Conservation (phyloP, 2,888 invertebrate species). For the Xylota segnis region DNA sequence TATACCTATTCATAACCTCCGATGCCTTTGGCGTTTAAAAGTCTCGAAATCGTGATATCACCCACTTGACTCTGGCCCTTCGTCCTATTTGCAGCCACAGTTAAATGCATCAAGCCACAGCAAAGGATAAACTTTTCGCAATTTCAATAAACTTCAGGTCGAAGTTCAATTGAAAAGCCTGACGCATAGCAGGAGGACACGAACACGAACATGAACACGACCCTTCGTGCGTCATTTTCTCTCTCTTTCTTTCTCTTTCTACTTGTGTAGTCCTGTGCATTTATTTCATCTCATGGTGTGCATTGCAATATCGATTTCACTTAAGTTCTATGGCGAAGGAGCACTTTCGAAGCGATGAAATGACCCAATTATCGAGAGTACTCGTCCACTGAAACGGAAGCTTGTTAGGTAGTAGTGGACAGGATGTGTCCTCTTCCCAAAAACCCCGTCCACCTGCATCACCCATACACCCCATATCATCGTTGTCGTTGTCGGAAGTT, state of each 20-base stretch:
- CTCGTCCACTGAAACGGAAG: slow-evolving; percentile 41
- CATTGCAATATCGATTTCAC: slow-evolving; percentile 55
- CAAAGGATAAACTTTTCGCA: slow-evolving; percentile 71
- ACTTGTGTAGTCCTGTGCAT: slow-evolving; percentile 21
- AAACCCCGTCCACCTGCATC: too few species aligned
- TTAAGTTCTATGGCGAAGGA: slow-evolving; percentile 32
- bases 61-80: slow-evolving; percentile 4
- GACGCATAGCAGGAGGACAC: slow-evolving; percentile 41
- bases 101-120: slow-evolving; percentile 53
- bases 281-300: slow-evolving; percentile 9
- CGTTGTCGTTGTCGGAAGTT: slow-evolving; percentile 17
- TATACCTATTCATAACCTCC: slow-evolving; percentile 52
- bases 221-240: slow-evolving; percentile 32
- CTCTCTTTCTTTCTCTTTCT: background rate
- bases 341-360: slow-evolving; percentile 52
- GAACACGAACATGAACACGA: background rate
- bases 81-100: slow-evolving; percentile 32
- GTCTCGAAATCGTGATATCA: slow-evolving; percentile 42
- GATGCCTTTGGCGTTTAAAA: slow-evolving; percentile 34
- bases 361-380: slow-evolving; percentile 65
- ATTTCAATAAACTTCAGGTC: slow-evolving; percentile 74
- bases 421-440: slow-evolving; percentile 6
- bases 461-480: too few species aligned
- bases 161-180: slow-evolving; percentile 71
- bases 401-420: slow-evolving; percentile 48